phyloP scores from a whole-genome alignment of 2,797 vertebrate genomes.

The Atherinosoma microstoma region DNA sequence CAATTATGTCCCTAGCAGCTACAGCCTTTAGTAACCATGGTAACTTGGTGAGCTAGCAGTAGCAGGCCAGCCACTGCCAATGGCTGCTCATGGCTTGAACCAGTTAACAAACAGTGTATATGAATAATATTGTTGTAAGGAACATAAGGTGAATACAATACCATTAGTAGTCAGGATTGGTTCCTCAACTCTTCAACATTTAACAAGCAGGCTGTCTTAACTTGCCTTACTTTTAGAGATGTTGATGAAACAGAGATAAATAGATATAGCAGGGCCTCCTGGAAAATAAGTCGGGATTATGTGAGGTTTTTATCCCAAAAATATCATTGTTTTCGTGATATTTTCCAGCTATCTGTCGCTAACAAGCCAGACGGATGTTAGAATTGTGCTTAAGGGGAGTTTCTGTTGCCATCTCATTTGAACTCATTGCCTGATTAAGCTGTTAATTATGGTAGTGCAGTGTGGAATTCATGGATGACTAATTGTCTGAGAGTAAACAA shows the following conservation, averaged over 20 bases:
- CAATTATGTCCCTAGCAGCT: neutral
- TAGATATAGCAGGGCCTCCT: neutral
- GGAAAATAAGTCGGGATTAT: conserved; percentile 12
- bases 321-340: conserved; percentile 7
- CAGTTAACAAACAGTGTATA: neutral
- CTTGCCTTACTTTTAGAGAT: neutral
- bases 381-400: conserved; percentile 43
- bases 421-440: conserved; percentile 63
- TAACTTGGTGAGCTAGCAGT: neutral
- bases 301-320: conserved; percentile 33
- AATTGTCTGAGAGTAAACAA: conserved; percentile 69
- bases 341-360: conserved; percentile 11
- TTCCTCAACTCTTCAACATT: neutral
- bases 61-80: neutral
- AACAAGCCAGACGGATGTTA: conserved; percentile 51
- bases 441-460: conserved; percentile 59
- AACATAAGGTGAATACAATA: neutral
- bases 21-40: neutral
- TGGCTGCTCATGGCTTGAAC: neutral
- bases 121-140: neutral
- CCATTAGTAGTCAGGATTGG: neutral
- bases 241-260: neutral
- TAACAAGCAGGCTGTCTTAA: neutral
- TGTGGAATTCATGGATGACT: conserved; percentile 59
- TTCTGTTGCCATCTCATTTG: conserved; percentile 53